phyloP scores from a whole-genome alignment of 2,113 vertebrate genomes.

The Leptodactylus fuscus region DNA sequence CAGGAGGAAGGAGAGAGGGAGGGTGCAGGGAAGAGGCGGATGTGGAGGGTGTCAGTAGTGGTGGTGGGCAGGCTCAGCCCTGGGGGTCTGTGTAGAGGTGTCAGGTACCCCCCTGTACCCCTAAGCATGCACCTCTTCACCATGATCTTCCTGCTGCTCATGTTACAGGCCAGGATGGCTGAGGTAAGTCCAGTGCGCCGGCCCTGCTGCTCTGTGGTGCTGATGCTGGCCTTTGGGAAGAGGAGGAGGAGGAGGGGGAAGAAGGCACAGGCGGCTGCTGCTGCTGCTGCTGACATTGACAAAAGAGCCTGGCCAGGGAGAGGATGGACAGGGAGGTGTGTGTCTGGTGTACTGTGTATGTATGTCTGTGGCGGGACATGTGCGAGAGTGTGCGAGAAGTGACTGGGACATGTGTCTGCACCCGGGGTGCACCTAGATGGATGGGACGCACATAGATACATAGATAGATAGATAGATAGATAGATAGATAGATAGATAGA shows the following conservation, averaged over 20 bases:
- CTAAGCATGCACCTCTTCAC: conserved; percentile 57
- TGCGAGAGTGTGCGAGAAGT: conserved; percentile 8
- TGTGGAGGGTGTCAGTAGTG: conserved; percentile 54
- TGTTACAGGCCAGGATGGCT: conserved; percentile 57
- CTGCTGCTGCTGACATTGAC: conserved; percentile 53
- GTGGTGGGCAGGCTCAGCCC: conserved; percentile 57
- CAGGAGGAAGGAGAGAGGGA: conserved; percentile 55
- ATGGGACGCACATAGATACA: background rate
- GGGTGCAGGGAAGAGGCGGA: conserved; percentile 58
- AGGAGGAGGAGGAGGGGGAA: conserved; percentile 37
- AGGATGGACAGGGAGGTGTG: conserved; percentile 57
- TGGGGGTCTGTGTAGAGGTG: conserved; percentile 56
- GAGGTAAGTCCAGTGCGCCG: conserved; percentile 47
- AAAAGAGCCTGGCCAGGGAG: conserved; percentile 50
- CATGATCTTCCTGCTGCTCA: conserved; percentile 60
- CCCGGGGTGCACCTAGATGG: background rate
- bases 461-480: background rate
- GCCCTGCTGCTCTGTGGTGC: conserved; percentile 29
- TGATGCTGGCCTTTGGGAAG: conserved; percentile 56
- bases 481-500: background rate
- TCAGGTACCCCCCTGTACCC: conserved; percentile 46
- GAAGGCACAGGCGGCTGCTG: conserved; percentile 6
- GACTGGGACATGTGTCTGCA: background rate
- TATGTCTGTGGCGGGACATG: conserved; percentile 16
- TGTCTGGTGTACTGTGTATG: conserved; percentile 35